Evolutionary conservation across 2,797 vertebrate species (phyloP).

Genomic region (Clarias fuscus): DNA sequence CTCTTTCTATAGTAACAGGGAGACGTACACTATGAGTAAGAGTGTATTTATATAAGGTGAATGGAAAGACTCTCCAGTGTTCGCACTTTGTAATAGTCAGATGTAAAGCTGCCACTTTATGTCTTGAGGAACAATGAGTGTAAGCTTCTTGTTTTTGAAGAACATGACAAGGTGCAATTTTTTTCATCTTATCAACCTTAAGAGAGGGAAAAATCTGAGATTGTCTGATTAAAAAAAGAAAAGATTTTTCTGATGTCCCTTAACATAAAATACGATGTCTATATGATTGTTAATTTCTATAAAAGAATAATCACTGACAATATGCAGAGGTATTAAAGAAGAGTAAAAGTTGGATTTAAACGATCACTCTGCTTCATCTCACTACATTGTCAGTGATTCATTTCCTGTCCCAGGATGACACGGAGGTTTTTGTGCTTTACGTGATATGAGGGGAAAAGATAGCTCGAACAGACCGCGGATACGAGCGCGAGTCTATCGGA

Average conservation of each 20-base stretch:
- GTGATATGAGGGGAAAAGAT: background rate
- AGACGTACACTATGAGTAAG: background rate
- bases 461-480: background rate
- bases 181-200: background rate
- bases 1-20: background rate
- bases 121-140: background rate
- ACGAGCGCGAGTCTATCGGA: background rate
- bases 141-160: background rate
- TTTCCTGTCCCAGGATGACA: background rate
- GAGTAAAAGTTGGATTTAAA: too few relatives aligned
- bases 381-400: background rate
- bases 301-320: constrained; percentile 17
- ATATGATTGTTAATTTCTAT: too few relatives aligned
- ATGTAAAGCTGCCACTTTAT: background rate
- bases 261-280: background rate
- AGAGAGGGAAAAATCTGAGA: background rate
- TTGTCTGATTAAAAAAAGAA: too few relatives aligned
- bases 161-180: background rate
- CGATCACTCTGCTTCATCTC: background rate
- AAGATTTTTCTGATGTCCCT: background rate
- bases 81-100: background rate
- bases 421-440: too few relatives aligned
- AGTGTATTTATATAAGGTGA: too few relatives aligned
- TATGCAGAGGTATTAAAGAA: background rate
- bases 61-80: background rate